Conservation (phyloP, 2,888 invertebrate genomes). For the Osmoderma eremita region DNA sequence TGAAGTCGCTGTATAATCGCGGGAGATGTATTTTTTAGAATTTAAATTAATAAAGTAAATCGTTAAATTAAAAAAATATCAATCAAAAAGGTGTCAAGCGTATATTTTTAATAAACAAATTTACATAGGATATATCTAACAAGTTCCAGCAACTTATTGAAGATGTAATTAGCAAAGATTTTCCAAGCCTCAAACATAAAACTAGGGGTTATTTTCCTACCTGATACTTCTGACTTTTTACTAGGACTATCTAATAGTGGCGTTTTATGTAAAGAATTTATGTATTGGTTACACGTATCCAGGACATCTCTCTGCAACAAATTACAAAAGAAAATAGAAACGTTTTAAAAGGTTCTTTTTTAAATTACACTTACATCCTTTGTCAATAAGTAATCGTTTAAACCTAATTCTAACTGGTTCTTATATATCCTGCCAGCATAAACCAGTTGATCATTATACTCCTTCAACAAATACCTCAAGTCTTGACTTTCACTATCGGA, state of each 20-base stretch:
- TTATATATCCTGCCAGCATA: constrained; percentile 59
- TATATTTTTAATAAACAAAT: constrained; percentile 41
- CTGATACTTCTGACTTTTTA: constrained; percentile 60
- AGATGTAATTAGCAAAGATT: constrained; percentile 56
- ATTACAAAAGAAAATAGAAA: constrained; percentile 41
- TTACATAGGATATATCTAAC: constrained; percentile 56
- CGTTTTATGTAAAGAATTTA: constrained; percentile 73
- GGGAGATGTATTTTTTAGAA: constrained; percentile 7
- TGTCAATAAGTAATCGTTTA: constrained; percentile 57
- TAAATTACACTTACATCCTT: constrained; percentile 59
- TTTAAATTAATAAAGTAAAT: constrained; percentile 2
- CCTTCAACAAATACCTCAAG: constrained; percentile 58
- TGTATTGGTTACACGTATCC: constrained; percentile 87
- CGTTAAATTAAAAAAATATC: constrained; percentile 17
- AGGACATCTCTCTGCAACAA: constrained; percentile 81
- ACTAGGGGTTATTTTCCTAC: constrained; percentile 59
- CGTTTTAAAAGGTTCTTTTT: constrained; percentile 9
- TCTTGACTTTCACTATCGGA: constrained; percentile 61
- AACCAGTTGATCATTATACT: constrained; percentile 58
- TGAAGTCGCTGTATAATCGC: background rate
- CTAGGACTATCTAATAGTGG: constrained; percentile 58
- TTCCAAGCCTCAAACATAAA: constrained; percentile 58
- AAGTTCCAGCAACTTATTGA: constrained; percentile 56
- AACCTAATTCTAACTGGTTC: constrained; percentile 57
- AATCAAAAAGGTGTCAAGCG: constrained; percentile 19